Base-by-base conservation (phyloP, 2,797 vertebrate genomes). In the Telmatherina bonti region DNA sequence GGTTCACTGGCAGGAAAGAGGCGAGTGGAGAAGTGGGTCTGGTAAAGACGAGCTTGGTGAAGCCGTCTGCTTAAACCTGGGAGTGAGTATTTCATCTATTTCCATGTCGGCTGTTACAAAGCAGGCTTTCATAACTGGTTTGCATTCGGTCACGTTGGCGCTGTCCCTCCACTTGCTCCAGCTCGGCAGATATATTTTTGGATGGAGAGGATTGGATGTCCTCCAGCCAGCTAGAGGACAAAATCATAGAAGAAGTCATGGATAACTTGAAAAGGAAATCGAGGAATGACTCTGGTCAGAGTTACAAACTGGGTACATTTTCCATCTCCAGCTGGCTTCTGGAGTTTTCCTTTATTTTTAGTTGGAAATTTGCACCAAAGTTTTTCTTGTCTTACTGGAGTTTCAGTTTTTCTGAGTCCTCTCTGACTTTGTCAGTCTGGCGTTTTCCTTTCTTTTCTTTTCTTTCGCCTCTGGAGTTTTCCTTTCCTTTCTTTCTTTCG, bases 1-100 rank as follows among this genome's bases (percentile, higher is more conserved):
- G 97, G 97, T 98, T 97, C 84, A 84, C 94, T 59, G 97, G 96
- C 66, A 93, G 72, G 76, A 94, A 94, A 5, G 41, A 77, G 24
- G 65, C 71, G 30, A 95, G 94, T 0, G 94, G 93, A 30, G 91
- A 93, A 73, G 88, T 91, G 12, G 98, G 97, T 64, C 96, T 99
- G 75, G 95, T 97, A 36, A 95, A 76, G 85, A 96, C 93, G 0
- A 81, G 74, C 29, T 82, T 94, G 45, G 88, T 98, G 64, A 84
- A 89, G 74, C 79, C 90, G 2, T 89, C 92, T 0, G 30, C 78
- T 53, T 88, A 92, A 7, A 72, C 72, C 70, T 79, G 75, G 64
- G 82, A 90, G 94, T 95, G 89, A 91, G 93, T 93, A 66, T 29
- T 33, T 47, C 38, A 27, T 22, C 8, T 7, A 4, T 13, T 13